Evolutionary conservation across 1,140 invertebrate species (phyloP).

Genomic region (Limonius californicus): DNA sequence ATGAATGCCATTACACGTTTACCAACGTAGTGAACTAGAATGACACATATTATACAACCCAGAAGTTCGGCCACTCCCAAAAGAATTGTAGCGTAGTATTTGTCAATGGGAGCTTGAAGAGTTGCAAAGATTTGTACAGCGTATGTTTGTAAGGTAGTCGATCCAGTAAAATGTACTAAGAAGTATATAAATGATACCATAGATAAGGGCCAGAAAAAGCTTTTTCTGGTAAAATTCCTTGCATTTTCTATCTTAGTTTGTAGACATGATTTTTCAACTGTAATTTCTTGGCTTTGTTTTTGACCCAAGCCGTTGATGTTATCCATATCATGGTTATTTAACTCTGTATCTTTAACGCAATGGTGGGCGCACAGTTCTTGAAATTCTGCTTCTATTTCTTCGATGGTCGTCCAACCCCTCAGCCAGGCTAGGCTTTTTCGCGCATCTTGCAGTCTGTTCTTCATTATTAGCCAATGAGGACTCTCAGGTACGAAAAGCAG

Average conservation of each 20-base stretch:
- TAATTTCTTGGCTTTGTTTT: not conserved
- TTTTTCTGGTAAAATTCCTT: constrained; percentile 48
- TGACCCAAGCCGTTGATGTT: not conserved
- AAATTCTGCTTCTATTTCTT: constrained; percentile 54
- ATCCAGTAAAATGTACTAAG: constrained; percentile 65
- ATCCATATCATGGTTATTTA: constrained; percentile 21
- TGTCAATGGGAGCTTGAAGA: constrained; percentile 65
- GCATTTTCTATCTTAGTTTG: constrained; percentile 1
- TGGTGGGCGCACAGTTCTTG: constrained; percentile 45
- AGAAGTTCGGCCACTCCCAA: constrained; percentile 64
- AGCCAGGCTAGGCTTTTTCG: constrained; percentile 58
- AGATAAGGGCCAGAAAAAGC: constrained; percentile 60
- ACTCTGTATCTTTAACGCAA: not conserved
- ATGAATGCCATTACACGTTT: constrained; percentile 64
- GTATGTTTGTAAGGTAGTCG: constrained; percentile 65
- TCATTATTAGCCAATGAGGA: constrained; percentile 67
- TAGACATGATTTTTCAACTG: not conserved
- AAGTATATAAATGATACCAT: constrained; percentile 64
- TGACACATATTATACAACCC: constrained; percentile 59
- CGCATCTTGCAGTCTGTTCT: constrained; percentile 56
- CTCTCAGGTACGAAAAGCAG: constrained; percentile 70
- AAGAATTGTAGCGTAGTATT: constrained; percentile 67
- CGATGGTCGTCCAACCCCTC: constrained; percentile 58
- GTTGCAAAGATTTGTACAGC: constrained; percentile 67
- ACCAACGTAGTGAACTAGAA: constrained; percentile 64